Base-by-base conservation (phyloP, 2,113 vertebrate species). In the Caloenas nicobarica region DNA sequence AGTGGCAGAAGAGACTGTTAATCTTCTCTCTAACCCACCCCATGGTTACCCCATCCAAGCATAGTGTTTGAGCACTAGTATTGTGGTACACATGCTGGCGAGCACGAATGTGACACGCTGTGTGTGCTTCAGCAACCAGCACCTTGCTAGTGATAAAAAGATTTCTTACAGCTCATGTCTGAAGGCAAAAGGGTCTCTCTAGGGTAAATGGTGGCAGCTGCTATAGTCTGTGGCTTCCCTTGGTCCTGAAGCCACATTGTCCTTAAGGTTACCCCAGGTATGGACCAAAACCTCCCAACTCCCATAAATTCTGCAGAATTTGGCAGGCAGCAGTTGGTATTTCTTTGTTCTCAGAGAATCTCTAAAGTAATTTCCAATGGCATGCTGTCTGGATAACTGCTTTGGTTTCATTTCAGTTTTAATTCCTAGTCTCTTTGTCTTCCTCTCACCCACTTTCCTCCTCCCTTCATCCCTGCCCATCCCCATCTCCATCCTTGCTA, bases 21-120 rank as follows among this genome's bases (percentile, higher is more conserved):
- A 57, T 57, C 12, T 57, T 50, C 29, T 70, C 17, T 58, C n/a
- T 58, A 34, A 33, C 10, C 10, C 51, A 77, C 5, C 18, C 38
- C 33, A 8, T 60, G 42, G 10, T 33, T 8, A 28, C 7, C 54
- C 38, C 0, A 1, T 34, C 44, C 22, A 26, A 76, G 33, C 26
- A 69, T 13, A 42, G 17, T 44, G 36, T 50, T 78, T 40, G 51
- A 73, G 9, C 33, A 24, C 1, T 74, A 46, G 16, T 46, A 23
- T 2, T 61, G 40, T 16, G n/a, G 24, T 34, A 44, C 1, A 0
- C 0, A 2, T 68, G 11, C 17, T 64, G 38, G 25, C 19, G 26
- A 71, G 36, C 12, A 64, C 29, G 71, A 34, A 56, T 0, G 2
- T 38, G 42, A 50, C 25, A 28, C 1, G 1, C 11, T 29, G 18